Base-by-base conservation (phyloP, 2,888 invertebrate genomes). In the Melinaea menophilus region DNA sequence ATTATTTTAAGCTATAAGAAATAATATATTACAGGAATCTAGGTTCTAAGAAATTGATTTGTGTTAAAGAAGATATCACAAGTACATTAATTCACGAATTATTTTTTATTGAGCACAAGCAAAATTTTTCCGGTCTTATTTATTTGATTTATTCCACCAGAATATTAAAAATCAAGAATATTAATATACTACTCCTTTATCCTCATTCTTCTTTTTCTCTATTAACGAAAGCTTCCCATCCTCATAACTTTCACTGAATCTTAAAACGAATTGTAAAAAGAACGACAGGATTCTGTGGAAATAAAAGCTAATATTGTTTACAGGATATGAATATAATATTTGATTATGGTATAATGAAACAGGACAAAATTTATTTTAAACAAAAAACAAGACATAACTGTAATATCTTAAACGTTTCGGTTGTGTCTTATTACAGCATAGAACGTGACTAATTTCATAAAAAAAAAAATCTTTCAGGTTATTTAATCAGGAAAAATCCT, bases 181-280 rank as follows among this genome's bases (percentile, higher is more conserved):
- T 89, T 90, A 90, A 90, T 90, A 90, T 90, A 90, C 90, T 90
- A 89, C 89, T 87, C 88, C 86, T 88, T 88, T 88, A 89, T 90
- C 88, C 90, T 81, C 79, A 83, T 88, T 89, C 83, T 86, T 86
- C 85, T 82, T 81, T 80, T 12, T 22, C 80, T 84, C 86, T 88
- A 90, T 90, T 90, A 89, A 89, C 88, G 88, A 83, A 81, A 76
- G 84, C 86, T 22, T 22, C 1, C 22, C 22, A 22, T 22, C 85
- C 86, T 87, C 86, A 86, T 89, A 89, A 88, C 88, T 88, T 89
- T 83, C 84, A 83, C 81, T 84, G 85, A 85, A 86, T 82, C 84
- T 51, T 86, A 85, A 82, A 79, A 81, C 78, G 83, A 83, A 87
- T 87, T 90, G 86, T 86, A 85, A 73, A 22, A 22, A 22, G 22